phyloP scores from a whole-genome alignment of 2,113 vertebrate species.

The Peromyscus californicus region DNA sequence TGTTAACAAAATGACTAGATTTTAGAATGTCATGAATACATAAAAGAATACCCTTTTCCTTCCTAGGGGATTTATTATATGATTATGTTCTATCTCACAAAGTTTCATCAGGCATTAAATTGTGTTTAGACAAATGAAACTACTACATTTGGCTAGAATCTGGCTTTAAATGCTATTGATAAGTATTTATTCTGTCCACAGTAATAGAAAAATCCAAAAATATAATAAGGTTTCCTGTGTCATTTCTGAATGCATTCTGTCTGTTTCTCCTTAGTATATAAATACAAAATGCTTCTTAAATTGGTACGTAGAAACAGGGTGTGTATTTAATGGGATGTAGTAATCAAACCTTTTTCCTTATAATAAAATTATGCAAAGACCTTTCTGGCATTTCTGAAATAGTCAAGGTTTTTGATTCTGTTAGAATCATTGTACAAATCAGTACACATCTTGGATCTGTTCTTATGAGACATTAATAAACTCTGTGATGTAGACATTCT shows the following conservation, averaged over 20 bases:
- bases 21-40: neutral
- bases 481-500: neutral
- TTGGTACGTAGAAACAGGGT: neutral
- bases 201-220: neutral
- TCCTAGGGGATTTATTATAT: neutral
- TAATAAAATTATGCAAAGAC: neutral
- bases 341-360: neutral
- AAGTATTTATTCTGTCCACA: neutral
- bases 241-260: neutral
- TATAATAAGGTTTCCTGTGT: neutral
- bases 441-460: neutral
- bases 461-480: neutral
- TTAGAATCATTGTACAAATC: constrained; percentile 47
- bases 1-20: neutral
- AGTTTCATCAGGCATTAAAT: neutral
- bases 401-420: constrained; percentile 24
- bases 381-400: neutral
- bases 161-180: neutral
- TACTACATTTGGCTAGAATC: neutral
- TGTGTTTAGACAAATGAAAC: neutral
- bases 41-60: constrained; percentile 6
- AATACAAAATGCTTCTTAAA: constrained; percentile 22
- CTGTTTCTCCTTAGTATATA: neutral
- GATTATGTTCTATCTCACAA: neutral
- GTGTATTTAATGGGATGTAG: neutral